Evolutionary conservation across 92 coral and sea anemone species (phyloP), one percentile per base, ranked within the genome.

Genomic region (Parazoanthus atlanticus): DNA sequence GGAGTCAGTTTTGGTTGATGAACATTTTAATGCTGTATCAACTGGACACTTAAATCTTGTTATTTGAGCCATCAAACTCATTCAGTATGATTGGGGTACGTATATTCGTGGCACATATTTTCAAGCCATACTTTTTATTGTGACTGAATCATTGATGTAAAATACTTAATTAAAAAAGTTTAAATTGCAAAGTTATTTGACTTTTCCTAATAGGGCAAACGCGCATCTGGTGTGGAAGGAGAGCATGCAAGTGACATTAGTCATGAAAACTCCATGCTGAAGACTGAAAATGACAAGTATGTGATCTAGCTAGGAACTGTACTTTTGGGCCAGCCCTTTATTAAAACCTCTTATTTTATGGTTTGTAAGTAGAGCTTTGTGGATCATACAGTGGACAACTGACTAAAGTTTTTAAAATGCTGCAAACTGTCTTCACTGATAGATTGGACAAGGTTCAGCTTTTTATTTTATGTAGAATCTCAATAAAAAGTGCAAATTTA

Each of bases 201-300:
- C 52, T 28, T 23, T 43, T 49, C 41, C 28, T 52, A 41, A 4
- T 70, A 97, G 93, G 99, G 99, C 23, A 97, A 93, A 40, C 85
- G 99, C 67, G 64, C 92, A 32, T 96, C 99, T 67, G 95, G 96
- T 23, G 91, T 89, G n/a, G 99, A 96, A 28, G 98, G 95, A 65
- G 99, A 94, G 38, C 91, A 94, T 58, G 90, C 92, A 82, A 94
- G 95, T 89, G 99, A 97, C 74, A 94, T 94, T 40, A 83, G 92
- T 32, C 96, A 96, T 74, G 99, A 97, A 76, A 97, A 97, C 86
- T 93, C 91, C 30, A 89, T 97, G 93, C 88, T 97, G 10, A 94
- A 95, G 83, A 91, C 90, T 75, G 99, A 97, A 74, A 97, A 97
- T 88, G 99, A 97, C 89, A 97, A 94, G 99, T 97, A 89, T 77